Conservation (phyloP, 1,140 invertebrate species). For the Spodoptera frugiperda region DNA sequence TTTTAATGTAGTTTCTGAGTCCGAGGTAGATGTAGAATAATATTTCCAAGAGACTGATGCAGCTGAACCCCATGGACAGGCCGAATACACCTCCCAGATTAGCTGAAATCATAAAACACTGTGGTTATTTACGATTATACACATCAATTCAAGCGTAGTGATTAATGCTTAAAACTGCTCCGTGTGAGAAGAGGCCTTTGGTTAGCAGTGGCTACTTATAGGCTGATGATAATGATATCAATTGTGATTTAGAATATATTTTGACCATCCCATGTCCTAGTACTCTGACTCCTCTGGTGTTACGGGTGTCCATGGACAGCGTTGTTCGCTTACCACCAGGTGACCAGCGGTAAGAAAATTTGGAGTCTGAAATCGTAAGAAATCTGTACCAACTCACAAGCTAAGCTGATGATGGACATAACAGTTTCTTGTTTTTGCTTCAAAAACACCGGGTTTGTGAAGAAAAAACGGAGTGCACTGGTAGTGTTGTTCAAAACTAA, state of each 20-base stretch:
- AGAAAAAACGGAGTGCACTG: slow-evolving; percentile 66
- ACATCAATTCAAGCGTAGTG: too few relatives aligned
- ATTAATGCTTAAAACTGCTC: too few relatives aligned
- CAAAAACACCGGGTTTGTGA: slow-evolving; percentile 60
- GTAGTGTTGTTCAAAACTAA: slow-evolving; percentile 63
- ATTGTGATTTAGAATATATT: not conserved
- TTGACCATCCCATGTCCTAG: too few relatives aligned
- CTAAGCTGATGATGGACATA: slow-evolving; percentile 70
- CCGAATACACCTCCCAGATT: slow-evolving; percentile 78
- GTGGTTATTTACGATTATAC: too few relatives aligned
- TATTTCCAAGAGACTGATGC: slow-evolving; percentile 69
- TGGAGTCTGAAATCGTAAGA: too few relatives aligned
- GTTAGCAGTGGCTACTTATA: too few relatives aligned
- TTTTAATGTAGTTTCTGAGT: slow-evolving; percentile 53
- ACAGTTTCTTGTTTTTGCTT: slow-evolving; percentile 78
- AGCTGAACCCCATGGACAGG: slow-evolving; percentile 71
- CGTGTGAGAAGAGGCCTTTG: too few relatives aligned
- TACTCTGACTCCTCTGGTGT: too few relatives aligned
- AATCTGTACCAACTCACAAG: slow-evolving; percentile 64
- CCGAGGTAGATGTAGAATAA: slow-evolving; percentile 63
- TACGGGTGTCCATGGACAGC: too few relatives aligned
- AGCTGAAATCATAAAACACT: slow-evolving; percentile 63
- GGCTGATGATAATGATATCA: not conserved
- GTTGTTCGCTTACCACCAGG: too few relatives aligned
- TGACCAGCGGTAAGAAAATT: too few relatives aligned